A percentile compares a stretch with the other conserved stretches of the same genome.
Conservation (phyloP, 2,888 invertebrate genomes). For the Ypsolopha sequella region DNA sequence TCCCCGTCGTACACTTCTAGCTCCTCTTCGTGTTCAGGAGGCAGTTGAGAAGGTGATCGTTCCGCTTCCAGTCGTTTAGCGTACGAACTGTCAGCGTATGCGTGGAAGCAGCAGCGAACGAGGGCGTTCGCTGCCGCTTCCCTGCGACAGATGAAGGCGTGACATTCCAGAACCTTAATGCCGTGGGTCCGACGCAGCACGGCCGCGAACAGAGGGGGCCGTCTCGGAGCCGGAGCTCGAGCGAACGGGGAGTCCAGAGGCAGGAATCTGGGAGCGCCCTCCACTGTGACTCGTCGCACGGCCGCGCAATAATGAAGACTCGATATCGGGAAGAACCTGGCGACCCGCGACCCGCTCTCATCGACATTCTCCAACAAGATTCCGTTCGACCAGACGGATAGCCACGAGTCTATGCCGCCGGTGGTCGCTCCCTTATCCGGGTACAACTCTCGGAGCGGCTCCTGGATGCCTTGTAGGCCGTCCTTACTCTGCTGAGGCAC, state of each 20-base stretch:
- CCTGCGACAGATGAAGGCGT: conserved; percentile 97
- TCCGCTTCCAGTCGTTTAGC: conserved; percentile 84
- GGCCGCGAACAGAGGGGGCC: conserved; percentile 97
- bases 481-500: conserved; percentile 98
- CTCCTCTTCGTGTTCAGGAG: conserved; percentile 75
- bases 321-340: conserved; percentile 96
- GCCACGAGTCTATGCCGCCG: conserved; percentile 94
- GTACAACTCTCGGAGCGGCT: conserved; percentile 95
- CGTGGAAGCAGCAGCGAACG: conserved; percentile 97
- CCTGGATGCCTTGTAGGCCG: conserved; percentile 96
- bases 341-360: conserved; percentile 93
- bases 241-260: conserved; percentile 97
- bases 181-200: conserved; percentile 95
- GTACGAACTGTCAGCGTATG: conserved; percentile 96
- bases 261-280: conserved; percentile 87
- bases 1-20: conserved; percentile 90
- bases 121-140: conserved; percentile 98
- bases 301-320: conserved; percentile 96
- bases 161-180: conserved; percentile 98
- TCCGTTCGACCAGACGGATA: conserved; percentile 98
- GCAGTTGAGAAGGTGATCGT: conserved; percentile 49
- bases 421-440: conserved; percentile 93
- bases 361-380: conserved; percentile 95
- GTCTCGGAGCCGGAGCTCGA: conserved; percentile 89
- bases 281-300: conserved; percentile 86